phyloP scores from a whole-genome alignment of 1,140 invertebrate species.

The Elymnias hypermnestra region DNA sequence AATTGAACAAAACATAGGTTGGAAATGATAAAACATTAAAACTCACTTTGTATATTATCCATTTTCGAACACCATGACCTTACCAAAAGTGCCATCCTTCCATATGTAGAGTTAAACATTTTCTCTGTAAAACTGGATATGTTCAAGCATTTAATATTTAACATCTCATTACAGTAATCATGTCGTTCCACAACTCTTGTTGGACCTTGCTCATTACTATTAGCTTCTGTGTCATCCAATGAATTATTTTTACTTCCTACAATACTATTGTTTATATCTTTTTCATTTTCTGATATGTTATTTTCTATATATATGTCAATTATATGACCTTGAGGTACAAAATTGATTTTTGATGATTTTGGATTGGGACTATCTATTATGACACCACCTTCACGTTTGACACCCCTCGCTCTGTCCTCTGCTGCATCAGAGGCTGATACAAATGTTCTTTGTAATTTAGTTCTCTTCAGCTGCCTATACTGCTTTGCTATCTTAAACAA shows the following conservation, averaged over 20 bases:
- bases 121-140: slow-evolving; percentile 37
- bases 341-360: slow-evolving; percentile 45
- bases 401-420: slow-evolving; percentile 72
- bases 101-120: slow-evolving; percentile 55
- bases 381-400: slow-evolving; percentile 73
- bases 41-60: slow-evolving; percentile 52
- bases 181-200: slow-evolving; percentile 18
- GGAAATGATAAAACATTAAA: neutral
- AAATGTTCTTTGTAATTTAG: slow-evolving; percentile 79
- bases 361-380: slow-evolving; percentile 25
- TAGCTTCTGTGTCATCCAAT: neutral
- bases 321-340: slow-evolving; percentile 40
- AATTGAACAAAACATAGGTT: too few species aligned
- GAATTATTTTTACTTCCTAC: neutral
- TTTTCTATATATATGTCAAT: slow-evolving; percentile 8
- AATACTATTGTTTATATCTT: neutral
- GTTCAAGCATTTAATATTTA: slow-evolving; percentile 39
- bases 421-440: slow-evolving; percentile 80
- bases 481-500: slow-evolving; percentile 69
- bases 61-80: slow-evolving; percentile 47
- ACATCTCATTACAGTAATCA: slow-evolving; percentile 45
- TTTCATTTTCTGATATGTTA: slow-evolving; percentile 13
- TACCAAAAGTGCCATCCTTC: slow-evolving; percentile 48
- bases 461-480: slow-evolving; percentile 76
- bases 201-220: neutral